Conservation (phyloP, 2,888 invertebrate genomes). For the Thysanoteuthis rhombus region DNA sequence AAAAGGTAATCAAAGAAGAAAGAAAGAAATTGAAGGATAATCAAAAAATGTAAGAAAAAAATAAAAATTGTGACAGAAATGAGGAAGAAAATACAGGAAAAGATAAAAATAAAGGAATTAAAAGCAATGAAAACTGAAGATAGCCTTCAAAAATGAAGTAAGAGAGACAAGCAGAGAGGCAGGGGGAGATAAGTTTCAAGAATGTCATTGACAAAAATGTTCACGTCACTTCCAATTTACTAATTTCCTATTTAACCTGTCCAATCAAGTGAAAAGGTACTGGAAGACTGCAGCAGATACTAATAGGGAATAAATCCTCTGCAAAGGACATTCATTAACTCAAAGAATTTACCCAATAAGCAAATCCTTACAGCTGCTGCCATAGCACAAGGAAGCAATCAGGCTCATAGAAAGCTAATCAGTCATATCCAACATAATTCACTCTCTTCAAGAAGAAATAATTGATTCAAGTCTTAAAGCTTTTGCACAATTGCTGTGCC, state of each 20-base stretch:
- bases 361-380: background rate
- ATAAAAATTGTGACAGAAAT: background rate
- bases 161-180: background rate
- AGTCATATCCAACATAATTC: background rate
- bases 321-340: background rate
- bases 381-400: background rate
- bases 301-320: background rate
- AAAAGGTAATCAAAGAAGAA: background rate
- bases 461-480: background rate
- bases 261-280: background rate
- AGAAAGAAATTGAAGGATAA: background rate
- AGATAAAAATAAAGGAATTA: background rate
- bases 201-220: background rate
- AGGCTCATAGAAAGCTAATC: background rate
- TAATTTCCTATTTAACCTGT: background rate
- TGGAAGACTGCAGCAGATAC: background rate
- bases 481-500: conserved; percentile 12
- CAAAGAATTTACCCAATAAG: background rate
- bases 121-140: background rate
- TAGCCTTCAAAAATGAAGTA: background rate
- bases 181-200: background rate
- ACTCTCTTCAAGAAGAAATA: background rate
- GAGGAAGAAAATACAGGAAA: background rate
- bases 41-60: background rate
- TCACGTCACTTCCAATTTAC: background rate